A percentile compares a stretch with the other conserved stretches of the same genome.
These are phyloP conservation scores for Diadegma fenestrale DNA, from an alignment of 2,888 invertebrate genomes.

Conservation along the genomic window DNA sequence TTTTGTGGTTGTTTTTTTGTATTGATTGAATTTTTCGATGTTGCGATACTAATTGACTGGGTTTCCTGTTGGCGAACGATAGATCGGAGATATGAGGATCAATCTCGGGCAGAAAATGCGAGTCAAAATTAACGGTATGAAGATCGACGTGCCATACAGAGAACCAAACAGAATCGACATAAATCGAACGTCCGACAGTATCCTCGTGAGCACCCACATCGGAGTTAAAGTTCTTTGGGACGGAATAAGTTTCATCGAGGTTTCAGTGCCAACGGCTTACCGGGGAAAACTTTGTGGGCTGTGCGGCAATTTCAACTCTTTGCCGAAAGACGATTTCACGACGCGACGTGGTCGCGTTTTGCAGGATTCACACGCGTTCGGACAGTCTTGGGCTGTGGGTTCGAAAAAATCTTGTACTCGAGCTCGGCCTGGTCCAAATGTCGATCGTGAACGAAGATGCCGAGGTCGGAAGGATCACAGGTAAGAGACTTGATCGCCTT, in stretches of 20 bases:
- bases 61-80: conserved; percentile 34
- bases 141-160: conserved; percentile 90
- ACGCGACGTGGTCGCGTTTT: conserved; percentile 89
- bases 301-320: conserved; percentile 97
- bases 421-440: conserved; percentile 84
- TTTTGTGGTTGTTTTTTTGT: not conserved
- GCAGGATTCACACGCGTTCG: conserved; percentile 90
- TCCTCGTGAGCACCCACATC: conserved; percentile 89
- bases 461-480: conserved; percentile 81
- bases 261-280: conserved; percentile 91
- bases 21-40: not conserved
- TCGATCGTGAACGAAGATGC: conserved; percentile 83
- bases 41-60: conserved; percentile 6
- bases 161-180: conserved; percentile 87
- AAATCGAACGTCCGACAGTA: conserved; percentile 88
- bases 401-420: conserved; percentile 90
- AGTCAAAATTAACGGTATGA: conserved; percentile 93
- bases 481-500: conserved; percentile 75
- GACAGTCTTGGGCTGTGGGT: conserved; percentile 96
- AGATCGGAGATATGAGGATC: conserved; percentile 89
- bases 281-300: conserved; percentile 94
- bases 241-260: conserved; percentile 96
- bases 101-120: conserved; percentile 94
- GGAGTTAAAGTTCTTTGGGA: conserved; percentile 96
- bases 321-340: conserved; percentile 93